These are phyloP conservation scores for Zosterops lateralis DNA, from an alignment of 2,113 vertebrate genomes.

Conservation along the genomic window DNA sequence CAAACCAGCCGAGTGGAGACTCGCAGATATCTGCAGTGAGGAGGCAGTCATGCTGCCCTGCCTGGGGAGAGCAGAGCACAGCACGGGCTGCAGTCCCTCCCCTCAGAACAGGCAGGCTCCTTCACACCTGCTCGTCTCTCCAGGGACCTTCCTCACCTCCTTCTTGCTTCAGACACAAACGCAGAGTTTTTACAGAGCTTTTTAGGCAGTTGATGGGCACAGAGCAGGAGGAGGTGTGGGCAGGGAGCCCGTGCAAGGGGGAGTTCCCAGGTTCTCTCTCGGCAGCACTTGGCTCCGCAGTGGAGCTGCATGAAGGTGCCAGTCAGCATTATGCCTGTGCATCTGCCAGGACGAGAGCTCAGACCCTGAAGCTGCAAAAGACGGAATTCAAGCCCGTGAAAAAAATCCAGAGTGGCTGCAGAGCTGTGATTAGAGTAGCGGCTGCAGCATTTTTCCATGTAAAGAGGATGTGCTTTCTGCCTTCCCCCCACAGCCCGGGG, in stretches of 20 bases:
- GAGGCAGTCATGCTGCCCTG: neutral
- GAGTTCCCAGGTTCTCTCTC: neutral
- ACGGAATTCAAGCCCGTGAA: neutral
- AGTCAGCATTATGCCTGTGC: neutral
- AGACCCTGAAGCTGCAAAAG: neutral
- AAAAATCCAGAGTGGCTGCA: neutral
- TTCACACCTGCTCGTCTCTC: neutral
- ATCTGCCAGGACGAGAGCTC: neutral
- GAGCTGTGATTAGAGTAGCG: neutral
- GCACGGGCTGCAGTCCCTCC: neutral
- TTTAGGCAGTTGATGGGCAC: neutral
- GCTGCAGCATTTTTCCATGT: neutral
- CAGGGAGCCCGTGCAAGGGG: neutral
- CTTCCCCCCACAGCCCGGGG: neutral
- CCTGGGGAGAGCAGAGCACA: neutral
- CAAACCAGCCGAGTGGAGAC: neutral
- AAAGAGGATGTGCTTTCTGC: neutral
- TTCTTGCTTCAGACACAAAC: neutral
- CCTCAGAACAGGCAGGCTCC: neutral
- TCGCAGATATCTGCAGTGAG: neutral
- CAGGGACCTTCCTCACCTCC: neutral
- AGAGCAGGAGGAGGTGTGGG: neutral
- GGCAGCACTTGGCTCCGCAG: neutral
- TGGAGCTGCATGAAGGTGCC: neutral
- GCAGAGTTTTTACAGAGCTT: neutral